Evolutionary conservation across 1,140 invertebrate genomes (phyloP).

Genomic region (Plutomurus gul): DNA sequence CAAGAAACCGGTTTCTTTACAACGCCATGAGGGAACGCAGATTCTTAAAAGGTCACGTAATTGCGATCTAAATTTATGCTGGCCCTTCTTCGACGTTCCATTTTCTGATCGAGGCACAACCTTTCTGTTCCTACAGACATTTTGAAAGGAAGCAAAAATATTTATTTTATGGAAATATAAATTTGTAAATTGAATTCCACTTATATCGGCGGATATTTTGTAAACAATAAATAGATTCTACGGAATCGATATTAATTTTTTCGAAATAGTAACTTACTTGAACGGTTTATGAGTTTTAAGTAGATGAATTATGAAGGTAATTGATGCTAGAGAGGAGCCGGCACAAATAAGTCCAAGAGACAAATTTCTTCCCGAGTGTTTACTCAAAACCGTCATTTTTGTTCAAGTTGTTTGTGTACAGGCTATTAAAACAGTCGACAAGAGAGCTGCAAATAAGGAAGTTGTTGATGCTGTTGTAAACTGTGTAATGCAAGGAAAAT

Average conservation of each 20-base stretch:
- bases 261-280: too few relatives aligned
- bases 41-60: constrained; percentile 72
- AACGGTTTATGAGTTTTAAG: neutral
- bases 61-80: neutral
- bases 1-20: constrained; percentile 77
- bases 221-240: too few relatives aligned
- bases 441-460: too few relatives aligned
- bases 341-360: neutral
- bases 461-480: too few relatives aligned
- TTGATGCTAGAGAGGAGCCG: neutral
- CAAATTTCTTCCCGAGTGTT: neutral
- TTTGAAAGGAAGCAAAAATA: too few relatives aligned
- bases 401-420: neutral
- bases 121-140: neutral
- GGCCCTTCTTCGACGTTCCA: neutral
- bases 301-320: neutral
- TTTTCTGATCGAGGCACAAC: neutral
- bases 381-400: constrained; percentile 8
- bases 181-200: too few relatives aligned
- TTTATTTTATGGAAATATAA: too few relatives aligned
- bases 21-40: constrained; percentile 77
- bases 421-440: too few relatives aligned
- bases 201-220: too few relatives aligned
- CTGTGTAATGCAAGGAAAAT: too few relatives aligned
- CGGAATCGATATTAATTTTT: neutral